phyloP scores from a whole-genome alignment of 2,888 invertebrate species.

The Pandemis corylana region DNA sequence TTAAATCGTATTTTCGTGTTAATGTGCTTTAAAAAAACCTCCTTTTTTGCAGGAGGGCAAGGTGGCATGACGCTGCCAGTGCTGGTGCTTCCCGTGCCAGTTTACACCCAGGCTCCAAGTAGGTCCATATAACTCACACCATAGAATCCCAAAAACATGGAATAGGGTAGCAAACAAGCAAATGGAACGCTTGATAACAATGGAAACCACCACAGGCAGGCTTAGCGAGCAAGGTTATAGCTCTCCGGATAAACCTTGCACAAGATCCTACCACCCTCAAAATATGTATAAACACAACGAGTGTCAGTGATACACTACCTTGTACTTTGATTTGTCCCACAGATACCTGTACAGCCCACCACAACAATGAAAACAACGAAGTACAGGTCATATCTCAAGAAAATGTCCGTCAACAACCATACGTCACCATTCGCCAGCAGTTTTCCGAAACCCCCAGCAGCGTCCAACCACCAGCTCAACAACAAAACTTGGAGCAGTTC shows the following conservation, averaged over 20 bases:
- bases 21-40: not conserved
- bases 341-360: slow-evolving; percentile 24
- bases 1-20: not conserved
- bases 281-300: too few relatives aligned
- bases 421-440: slow-evolving; percentile 14
- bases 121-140: too few relatives aligned
- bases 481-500: not conserved
- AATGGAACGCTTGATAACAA: too few relatives aligned
- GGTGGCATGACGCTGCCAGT: slow-evolving; percentile 37
- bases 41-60: slow-evolving; percentile 16
- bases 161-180: too few relatives aligned
- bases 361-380: slow-evolving; percentile 1
- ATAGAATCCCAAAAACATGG: too few relatives aligned
- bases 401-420: not conserved
- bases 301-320: not conserved
- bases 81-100: slow-evolving; percentile 42
- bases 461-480: not conserved
- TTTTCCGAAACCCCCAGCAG: not conserved
- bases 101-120: slow-evolving; percentile 26
- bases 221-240: too few relatives aligned
- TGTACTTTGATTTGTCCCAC: not conserved
- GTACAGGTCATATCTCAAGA: too few relatives aligned
- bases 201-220: too few relatives aligned
- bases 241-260: too few relatives aligned
- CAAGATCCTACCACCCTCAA: too few relatives aligned